Base-by-base conservation (phyloP, 1,140 invertebrate species). In the Drosophila melanica region DNA sequence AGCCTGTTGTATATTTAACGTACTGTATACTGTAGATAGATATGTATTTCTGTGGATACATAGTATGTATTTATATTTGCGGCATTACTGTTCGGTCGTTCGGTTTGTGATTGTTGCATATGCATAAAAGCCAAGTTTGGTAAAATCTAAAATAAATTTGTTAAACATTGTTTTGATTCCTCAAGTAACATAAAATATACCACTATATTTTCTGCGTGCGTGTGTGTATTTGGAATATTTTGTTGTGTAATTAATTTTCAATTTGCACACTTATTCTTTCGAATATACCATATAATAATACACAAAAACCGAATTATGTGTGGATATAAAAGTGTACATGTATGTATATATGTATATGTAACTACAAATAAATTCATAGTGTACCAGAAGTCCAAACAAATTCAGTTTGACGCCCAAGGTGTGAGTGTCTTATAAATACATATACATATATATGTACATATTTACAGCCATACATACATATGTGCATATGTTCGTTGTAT, bases 11-110 rank as follows among this genome's bases (percentile, higher is more conserved):
- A 53, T 51, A 41, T 57, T 41, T 55, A 50, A 45, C 44, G 30
- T 51, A 58, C n/a, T 35, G 27, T 44, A 42, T 41, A n/a, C 37
- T 10, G 41, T 51, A 6, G 30, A 41, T 16, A 53, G 10, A 51
- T 41, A 55, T 58, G 20, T 58, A 51, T 58, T 27, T 27, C 47
- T 47, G 39, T 44, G 11, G 39, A 50, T 55, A 39, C 35, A 53
- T 63, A 44, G 50, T 33, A 54, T 50, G 65, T 81, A 65, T 78
- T 77, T 69, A 60, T 69, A 81, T 74, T 74, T 81, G 59, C 74
- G 68, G 77, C 77, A 66, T 58, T 80, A 33, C 37, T 62, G 65
- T 66, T 76, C 42, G 67, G 30, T 59, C 60, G 51, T 55, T 58
- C 45, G 44, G 50, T 50, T 67, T 48, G 76, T 41, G 44, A 20